phyloP scores from a whole-genome alignment of 2,888 invertebrate species.

The Tiliacea citrago region DNA sequence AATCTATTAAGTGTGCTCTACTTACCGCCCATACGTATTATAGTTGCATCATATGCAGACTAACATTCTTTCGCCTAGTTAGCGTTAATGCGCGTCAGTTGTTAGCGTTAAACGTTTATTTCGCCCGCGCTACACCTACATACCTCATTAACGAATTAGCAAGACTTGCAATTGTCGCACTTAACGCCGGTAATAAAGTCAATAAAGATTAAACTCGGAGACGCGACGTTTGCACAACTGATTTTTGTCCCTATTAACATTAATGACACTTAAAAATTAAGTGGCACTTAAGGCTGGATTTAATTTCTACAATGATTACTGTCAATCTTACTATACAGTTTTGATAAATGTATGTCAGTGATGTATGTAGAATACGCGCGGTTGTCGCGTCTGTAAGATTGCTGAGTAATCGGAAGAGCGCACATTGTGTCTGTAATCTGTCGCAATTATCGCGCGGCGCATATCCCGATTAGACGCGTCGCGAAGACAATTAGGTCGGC shows the following conservation, averaged over 20 bases:
- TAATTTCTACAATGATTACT: constrained; percentile 18
- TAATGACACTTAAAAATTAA: constrained; percentile 41
- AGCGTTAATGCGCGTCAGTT: constrained; percentile 82
- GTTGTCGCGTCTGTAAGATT: constrained; percentile 45
- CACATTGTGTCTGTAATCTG: constrained; percentile 79
- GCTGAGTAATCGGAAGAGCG: constrained; percentile 62
- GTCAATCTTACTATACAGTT: constrained; percentile 21
- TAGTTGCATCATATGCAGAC: constrained; percentile 73
- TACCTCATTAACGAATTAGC: constrained; percentile 90
- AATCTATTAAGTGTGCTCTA: constrained; percentile 75
- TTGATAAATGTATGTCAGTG: background rate
- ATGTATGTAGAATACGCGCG: constrained; percentile 32
- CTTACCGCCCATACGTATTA: constrained; percentile 55
- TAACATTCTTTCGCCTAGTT: constrained; percentile 78
- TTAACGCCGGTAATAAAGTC: constrained; percentile 85
- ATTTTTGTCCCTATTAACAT: constrained; percentile 47
- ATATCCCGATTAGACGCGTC: constrained; percentile 89
- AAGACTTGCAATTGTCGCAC: constrained; percentile 86
- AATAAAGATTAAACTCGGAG: constrained; percentile 76
- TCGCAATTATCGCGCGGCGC: constrained; percentile 89
- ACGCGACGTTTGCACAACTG: constrained; percentile 69
- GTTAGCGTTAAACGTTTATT: constrained; percentile 83
- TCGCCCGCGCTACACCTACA: constrained; percentile 90
- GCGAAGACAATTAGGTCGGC: constrained; percentile 90
- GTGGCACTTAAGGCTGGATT: constrained; percentile 21